Evolutionary conservation across 2,888 invertebrate species (phyloP).

Genomic region (Sepioteuthis lessoniana): DNA sequence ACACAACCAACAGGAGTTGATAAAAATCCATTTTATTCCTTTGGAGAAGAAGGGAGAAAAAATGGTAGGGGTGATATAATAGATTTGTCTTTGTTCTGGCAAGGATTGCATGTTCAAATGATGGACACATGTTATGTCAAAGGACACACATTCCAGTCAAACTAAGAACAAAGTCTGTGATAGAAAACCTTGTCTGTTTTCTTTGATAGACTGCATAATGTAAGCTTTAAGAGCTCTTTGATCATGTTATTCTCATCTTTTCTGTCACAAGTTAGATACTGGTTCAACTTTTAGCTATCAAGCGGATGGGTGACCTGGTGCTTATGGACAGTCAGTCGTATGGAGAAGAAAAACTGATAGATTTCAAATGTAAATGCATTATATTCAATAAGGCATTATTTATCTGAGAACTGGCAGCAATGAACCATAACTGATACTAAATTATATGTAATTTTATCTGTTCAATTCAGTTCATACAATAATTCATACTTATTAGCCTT

Average conservation of each 20-base stretch:
- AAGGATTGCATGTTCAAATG: conserved; percentile 9
- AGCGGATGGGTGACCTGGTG: not conserved
- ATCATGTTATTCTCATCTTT: not conserved
- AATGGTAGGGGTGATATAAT: not conserved
- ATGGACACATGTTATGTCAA: conserved; percentile 8
- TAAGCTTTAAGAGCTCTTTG: not conserved
- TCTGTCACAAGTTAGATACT: not conserved
- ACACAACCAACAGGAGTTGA: not conserved
- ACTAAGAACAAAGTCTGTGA: not conserved
- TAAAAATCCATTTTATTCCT: not conserved
- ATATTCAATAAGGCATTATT: not conserved
- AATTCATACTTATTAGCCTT: no score
- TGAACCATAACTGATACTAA: no score
- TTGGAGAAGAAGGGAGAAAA: not conserved
- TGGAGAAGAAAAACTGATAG: not conserved
- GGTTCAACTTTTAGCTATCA: not conserved
- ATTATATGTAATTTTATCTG: no score
- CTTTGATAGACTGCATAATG: conserved; percentile 8
- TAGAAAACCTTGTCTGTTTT: not conserved
- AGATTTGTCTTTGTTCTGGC: not conserved
- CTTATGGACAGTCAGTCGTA: not conserved
- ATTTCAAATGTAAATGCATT: not conserved
- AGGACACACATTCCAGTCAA: not conserved
- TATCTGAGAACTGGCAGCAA: no score
- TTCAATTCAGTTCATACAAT: no score